Evolutionary conservation across 2,113 vertebrate genomes (phyloP), one percentile per base, ranked within the genome.

Genomic region (Pseudorhombus dupliciocellatus): DNA sequence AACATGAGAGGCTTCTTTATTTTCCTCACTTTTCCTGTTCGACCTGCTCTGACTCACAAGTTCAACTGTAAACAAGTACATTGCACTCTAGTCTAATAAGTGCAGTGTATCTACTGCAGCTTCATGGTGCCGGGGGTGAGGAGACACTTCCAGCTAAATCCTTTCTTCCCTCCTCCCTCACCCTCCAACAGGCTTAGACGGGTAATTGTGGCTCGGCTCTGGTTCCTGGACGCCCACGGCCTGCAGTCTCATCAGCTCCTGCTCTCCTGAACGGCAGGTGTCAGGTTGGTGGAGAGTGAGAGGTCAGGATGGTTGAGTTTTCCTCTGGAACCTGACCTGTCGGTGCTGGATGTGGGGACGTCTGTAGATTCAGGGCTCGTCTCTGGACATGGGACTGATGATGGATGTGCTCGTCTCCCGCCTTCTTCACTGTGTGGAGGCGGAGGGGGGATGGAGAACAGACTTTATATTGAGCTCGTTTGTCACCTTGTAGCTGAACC

Each of bases 381-480:
- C 70, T 59, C 65, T 28, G 30, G 50, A 28, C 11, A 1, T 68
- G 37, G 4, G 11, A 20, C n/a, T 2, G 30, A 18, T 55, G 70
- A 66, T 59, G 0, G 16, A 64, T 74, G 53, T 10, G 21, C n/a
- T 73, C 5, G 48, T 62, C 64, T 24, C 53, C 24, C 12, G 40
- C 15, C 40, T 44, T 15, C 40, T 44, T 5, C 40, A 5, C 20
- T 7, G 22, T 68, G 16, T 54, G 46, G 46, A 64, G 56, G 61
- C 14, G 57, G 56, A 62, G 59, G 28, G 69, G 18, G 60, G 21
- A 6, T 5, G 1, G 20, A 55, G 22, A 42, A 28, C 12, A 34
- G 40, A 26, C 55, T 48, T 60, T 28, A 65, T 65, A 30, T 69
- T 69, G 66, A 62, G 1, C 62, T 67, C 77, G 78, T 75, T 71